phyloP scores from a whole-genome alignment of 2,113 vertebrate genomes.

The Suncus etruscus region DNA sequence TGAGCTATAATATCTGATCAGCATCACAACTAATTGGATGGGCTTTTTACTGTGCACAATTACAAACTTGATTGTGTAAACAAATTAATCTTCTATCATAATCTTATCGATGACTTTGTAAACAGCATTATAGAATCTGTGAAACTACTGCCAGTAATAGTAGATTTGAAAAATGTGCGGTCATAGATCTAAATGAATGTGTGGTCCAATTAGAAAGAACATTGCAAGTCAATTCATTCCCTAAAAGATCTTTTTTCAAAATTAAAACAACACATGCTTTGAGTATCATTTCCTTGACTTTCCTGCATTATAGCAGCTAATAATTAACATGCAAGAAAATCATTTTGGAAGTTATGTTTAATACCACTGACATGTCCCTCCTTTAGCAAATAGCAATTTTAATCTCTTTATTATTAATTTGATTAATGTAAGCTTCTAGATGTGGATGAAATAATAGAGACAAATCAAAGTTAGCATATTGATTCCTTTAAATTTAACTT shows the following conservation, averaged over 20 bases:
- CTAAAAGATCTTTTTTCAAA: constrained; percentile 70
- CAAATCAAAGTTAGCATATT: constrained; percentile 77
- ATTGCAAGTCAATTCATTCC: constrained; percentile 61
- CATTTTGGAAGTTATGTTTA: constrained; percentile 74
- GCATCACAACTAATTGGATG: constrained; percentile 26
- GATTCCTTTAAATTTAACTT: constrained; percentile 79
- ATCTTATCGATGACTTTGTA: constrained; percentile 68
- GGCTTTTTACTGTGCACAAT: constrained; percentile 64
- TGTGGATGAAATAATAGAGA: constrained; percentile 72
- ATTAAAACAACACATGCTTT: constrained; percentile 74
- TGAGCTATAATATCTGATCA: constrained; percentile 1
- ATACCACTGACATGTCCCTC: constrained; percentile 70
- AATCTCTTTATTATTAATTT: constrained; percentile 85
- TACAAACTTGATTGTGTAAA: constrained; percentile 70
- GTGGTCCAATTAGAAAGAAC: constrained; percentile 69
- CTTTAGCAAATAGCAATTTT: constrained; percentile 78
- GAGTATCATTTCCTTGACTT: constrained; percentile 74
- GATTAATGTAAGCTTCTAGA: constrained; percentile 81
- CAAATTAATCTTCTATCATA: constrained; percentile 74
- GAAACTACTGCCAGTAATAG: constrained; percentile 70
- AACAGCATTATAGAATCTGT: constrained; percentile 71
- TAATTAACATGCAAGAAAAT: constrained; percentile 82
- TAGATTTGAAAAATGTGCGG: constrained; percentile 75
- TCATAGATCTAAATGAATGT: constrained; percentile 83
- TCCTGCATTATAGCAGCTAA: constrained; percentile 65